phyloP scores from a whole-genome alignment of 2,797 vertebrate species.

The Rhynchonycteris naso region DNA sequence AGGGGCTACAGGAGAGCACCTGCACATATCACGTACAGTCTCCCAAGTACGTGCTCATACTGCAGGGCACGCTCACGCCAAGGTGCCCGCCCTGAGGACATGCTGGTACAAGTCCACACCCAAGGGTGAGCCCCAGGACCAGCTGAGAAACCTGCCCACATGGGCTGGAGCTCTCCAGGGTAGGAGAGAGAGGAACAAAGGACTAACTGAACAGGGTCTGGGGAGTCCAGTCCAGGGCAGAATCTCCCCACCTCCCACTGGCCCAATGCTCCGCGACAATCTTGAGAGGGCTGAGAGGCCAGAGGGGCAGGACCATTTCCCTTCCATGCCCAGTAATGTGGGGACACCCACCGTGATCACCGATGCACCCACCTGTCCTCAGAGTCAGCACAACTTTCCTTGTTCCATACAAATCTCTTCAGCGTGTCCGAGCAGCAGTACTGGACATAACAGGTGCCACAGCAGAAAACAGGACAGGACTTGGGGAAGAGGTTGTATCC shows the following conservation, averaged over 20 bases:
- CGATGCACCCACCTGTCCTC: constrained; percentile 52
- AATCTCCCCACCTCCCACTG: neutral
- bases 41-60: neutral
- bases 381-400: neutral
- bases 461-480: constrained; percentile 74
- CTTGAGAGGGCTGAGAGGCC: neutral
- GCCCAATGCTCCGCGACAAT: neutral
- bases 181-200: neutral
- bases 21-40: neutral
- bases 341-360: neutral
- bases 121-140: neutral
- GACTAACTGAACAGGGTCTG: neutral
- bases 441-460: constrained; percentile 63
- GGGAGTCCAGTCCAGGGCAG: neutral
- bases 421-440: constrained; percentile 69
- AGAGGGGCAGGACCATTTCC: neutral
- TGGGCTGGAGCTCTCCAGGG: neutral
- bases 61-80: neutral
- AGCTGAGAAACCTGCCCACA: neutral
- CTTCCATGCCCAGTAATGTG: neutral
- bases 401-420: constrained; percentile 36
- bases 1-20: neutral
- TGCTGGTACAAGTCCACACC: neutral
- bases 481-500: neutral
- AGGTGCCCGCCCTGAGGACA: neutral